phyloP scores from a whole-genome alignment of 2,113 vertebrate species.

The Chaetorhynchus papuensis region DNA sequence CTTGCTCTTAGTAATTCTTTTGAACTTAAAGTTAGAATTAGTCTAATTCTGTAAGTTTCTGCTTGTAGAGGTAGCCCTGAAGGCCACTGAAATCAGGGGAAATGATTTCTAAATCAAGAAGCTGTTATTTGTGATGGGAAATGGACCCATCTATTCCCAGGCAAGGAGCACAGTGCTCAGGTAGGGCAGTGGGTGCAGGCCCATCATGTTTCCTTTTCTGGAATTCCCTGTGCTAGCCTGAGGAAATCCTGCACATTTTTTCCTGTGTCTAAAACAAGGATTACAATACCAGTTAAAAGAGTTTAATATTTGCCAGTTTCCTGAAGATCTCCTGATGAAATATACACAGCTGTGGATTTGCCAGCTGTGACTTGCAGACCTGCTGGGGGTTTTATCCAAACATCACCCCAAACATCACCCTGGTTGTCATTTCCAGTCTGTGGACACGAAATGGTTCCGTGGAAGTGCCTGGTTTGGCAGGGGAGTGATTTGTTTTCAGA shows the following conservation, averaged over 20 bases:
- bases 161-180: background rate
- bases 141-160: background rate
- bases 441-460: rapidly evolving
- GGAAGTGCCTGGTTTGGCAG: background rate
- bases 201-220: background rate
- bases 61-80: background rate
- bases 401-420: too few species aligned
- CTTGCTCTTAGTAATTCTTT: background rate
- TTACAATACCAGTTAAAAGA: background rate
- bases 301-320: background rate
- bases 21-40: background rate
- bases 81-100: background rate
- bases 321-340: background rate
- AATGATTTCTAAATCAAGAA: background rate
- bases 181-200: background rate
- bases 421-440: background rate
- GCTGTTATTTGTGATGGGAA: background rate
- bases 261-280: background rate
- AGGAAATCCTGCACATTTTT: background rate
- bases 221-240: background rate
- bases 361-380: background rate
- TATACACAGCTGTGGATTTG: background rate
- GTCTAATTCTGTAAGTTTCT: background rate
- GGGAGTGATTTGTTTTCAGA: background rate
- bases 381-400: background rate